Percentiles rank a stretch among this genome's conserved stretches.
Conservation (phyloP, 2,888 invertebrate species). For the Vanessa cardui region DNA sequence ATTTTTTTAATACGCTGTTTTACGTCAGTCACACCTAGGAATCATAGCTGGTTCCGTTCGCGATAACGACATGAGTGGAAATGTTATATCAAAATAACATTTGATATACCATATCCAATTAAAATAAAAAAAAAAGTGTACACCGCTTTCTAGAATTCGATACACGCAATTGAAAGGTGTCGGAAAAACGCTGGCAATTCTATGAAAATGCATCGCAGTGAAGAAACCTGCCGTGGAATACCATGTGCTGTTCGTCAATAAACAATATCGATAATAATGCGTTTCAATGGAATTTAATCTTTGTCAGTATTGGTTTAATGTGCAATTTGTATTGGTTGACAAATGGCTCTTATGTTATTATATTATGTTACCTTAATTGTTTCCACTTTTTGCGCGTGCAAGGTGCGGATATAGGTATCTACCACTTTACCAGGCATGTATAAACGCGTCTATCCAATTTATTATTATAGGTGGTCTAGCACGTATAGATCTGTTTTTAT, state of each 20-base stretch:
- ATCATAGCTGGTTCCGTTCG: slow-evolving; percentile 36
- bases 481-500: slow-evolving; percentile 21
- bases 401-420: slow-evolving; percentile 75
- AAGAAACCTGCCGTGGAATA: slow-evolving; percentile 78
- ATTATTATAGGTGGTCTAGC: slow-evolving; percentile 50
- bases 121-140: slow-evolving; percentile 46
- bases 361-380: slow-evolving; percentile 70
- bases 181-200: slow-evolving; percentile 79
- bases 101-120: slow-evolving; percentile 45
- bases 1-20: slow-evolving; percentile 35
- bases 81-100: slow-evolving; percentile 34
- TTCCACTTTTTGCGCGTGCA: slow-evolving; percentile 78
- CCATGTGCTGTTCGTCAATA: slow-evolving; percentile 67
- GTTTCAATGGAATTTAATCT: slow-evolving; percentile 67
- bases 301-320: slow-evolving; percentile 62
- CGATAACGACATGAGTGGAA: slow-evolving; percentile 35
- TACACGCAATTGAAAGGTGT: slow-evolving; percentile 80
- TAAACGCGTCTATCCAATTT: slow-evolving; percentile 47
- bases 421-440: slow-evolving; percentile 43
- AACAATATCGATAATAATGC: slow-evolving; percentile 54
- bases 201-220: slow-evolving; percentile 77
- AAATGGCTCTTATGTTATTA: slow-evolving; percentile 68
- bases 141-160: slow-evolving; percentile 80
- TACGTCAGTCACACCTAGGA: slow-evolving; percentile 37
- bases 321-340: slow-evolving; percentile 63